These are phyloP conservation scores for Ruditapes philippinarum DNA, from an alignment of 1,140 invertebrate species.

Conservation along the genomic window DNA sequence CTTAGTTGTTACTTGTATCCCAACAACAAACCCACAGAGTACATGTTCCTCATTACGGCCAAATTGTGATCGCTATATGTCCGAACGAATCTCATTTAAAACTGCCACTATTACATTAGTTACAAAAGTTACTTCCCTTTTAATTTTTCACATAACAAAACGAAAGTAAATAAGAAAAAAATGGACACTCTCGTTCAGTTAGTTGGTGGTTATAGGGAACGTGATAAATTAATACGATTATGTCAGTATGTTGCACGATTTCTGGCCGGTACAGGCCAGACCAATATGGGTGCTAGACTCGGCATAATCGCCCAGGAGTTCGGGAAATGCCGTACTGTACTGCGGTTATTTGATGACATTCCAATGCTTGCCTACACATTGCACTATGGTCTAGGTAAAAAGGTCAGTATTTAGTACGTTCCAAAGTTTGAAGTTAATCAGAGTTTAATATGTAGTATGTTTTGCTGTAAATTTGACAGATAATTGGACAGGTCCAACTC, in stretches of 20 bases:
- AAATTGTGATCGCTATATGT: no score
- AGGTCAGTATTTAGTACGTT: slow-evolving; percentile 73
- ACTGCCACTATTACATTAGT: no score
- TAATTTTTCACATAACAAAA: neutral
- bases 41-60: no score
- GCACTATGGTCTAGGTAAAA: slow-evolving; percentile 73
- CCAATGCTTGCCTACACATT: slow-evolving; percentile 88
- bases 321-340: slow-evolving; percentile 89
- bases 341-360: slow-evolving; percentile 92
- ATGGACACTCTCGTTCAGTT: slow-evolving; percentile 73
- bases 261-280: slow-evolving; percentile 83
- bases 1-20: no score
- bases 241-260: slow-evolving; percentile 89
- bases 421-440: neutral
- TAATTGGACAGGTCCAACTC: no score
- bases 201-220: slow-evolving; percentile 88
- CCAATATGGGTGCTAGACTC: slow-evolving; percentile 88
- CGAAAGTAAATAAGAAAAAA: slow-evolving; percentile 24
- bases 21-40: no score
- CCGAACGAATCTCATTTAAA: no score
- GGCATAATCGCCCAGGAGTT: slow-evolving; percentile 90
- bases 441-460: neutral
- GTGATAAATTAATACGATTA: slow-evolving; percentile 90
- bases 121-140: slow-evolving; percentile 6
- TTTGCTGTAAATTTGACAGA: neutral